Percentiles rank a stretch among this genome's conserved stretches.
Conservation (phyloP, 1,140 invertebrate genomes). For the Phymorhynchus buccinoides region DNA sequence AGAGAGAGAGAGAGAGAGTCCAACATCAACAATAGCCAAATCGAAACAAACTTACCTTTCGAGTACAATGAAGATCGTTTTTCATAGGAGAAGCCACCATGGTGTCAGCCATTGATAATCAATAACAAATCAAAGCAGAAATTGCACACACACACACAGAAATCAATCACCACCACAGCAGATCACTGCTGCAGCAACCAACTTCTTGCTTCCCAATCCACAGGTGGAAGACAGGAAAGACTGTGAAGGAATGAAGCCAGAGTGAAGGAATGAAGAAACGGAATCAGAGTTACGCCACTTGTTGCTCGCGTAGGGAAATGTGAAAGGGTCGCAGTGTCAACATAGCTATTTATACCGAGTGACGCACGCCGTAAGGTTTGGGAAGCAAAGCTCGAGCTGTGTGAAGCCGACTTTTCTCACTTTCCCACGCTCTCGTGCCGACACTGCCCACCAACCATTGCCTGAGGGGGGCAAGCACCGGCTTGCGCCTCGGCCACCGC, state of each 20-base stretch:
- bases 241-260: background rate
- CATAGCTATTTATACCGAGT: slow-evolving; percentile 49
- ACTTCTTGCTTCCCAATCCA: background rate
- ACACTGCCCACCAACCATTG: slow-evolving; percentile 51
- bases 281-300: background rate
- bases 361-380: slow-evolving; percentile 45
- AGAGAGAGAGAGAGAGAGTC: too few species aligned
- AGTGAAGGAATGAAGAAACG: background rate
- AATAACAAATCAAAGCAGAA: background rate
- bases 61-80: slow-evolving; percentile 32
- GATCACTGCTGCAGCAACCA: background rate
- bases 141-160: background rate
- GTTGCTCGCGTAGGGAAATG: background rate
- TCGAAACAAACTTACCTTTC: slow-evolving; percentile 43
- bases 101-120: slow-evolving; percentile 30
- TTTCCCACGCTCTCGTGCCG: slow-evolving; percentile 61
- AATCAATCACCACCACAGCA: too few species aligned
- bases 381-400: too few species aligned
- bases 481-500: slow-evolving; percentile 49
- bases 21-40: too few species aligned
- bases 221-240: background rate
- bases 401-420: slow-evolving; percentile 50
- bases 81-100: slow-evolving; percentile 31
- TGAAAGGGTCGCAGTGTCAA: slow-evolving; percentile 24
- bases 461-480: slow-evolving; percentile 24